Conservation (phyloP, 2,888 invertebrate genomes). For the Synanthedon formicaeformis region DNA sequence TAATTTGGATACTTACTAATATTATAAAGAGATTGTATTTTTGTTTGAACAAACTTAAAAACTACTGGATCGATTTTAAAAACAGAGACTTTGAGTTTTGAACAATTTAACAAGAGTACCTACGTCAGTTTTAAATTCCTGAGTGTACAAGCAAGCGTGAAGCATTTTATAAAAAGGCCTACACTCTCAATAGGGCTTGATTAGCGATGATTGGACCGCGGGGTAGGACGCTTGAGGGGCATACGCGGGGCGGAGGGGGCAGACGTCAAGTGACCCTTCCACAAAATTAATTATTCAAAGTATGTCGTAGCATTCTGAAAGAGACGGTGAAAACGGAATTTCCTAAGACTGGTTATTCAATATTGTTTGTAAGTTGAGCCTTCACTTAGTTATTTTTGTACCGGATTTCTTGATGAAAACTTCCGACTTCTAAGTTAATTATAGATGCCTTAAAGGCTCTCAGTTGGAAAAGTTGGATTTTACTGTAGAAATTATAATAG, state of each 20-base stretch:
- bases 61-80: no score
- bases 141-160: conserved; percentile 10
- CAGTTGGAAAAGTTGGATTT: no score
- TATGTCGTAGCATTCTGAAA: conserved; percentile 29
- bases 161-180: conserved; percentile 25
- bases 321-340: conserved; percentile 21
- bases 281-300: conserved; percentile 61
- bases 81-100: no score
- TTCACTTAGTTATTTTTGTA: conserved; percentile 5
- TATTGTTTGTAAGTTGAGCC: conserved; percentile 29
- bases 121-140: background rate
- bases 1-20: no score
- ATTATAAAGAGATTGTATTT: no score
- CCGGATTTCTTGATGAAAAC: background rate
- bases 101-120: no score
- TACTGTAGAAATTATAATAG: no score
- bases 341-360: conserved; percentile 29
- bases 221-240: conserved; percentile 5
- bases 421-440: background rate
- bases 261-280: conserved; percentile 42
- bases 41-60: no score
- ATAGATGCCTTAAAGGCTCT: no score
- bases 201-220: conserved; percentile 42
- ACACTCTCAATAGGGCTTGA: conserved; percentile 51
- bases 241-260: conserved; percentile 1